A percentile compares a stretch with the other conserved stretches of the same genome.
phyloP scores from a whole-genome alignment of 2,888 invertebrate genomes.

The Cataglyphis livida region DNA sequence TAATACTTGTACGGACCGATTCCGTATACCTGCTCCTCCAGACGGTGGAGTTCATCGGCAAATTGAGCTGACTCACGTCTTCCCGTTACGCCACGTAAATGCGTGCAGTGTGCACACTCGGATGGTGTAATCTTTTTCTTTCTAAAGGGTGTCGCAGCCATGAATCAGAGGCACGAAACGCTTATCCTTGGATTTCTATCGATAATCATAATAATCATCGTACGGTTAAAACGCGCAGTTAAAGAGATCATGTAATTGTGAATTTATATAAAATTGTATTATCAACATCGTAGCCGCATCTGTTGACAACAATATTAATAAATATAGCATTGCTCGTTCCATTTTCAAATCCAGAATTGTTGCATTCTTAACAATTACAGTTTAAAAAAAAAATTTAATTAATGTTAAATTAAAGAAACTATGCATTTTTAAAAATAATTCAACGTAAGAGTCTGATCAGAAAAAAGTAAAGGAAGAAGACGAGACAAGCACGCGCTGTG shows the following conservation, averaged over 20 bases:
- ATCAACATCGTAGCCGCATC: not conserved
- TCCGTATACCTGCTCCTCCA: slow-evolving; percentile 60
- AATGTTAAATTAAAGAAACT: not conserved
- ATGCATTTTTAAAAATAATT: not conserved
- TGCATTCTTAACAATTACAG: no score
- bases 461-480: slow-evolving; percentile 22
- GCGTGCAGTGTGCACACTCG: slow-evolving; percentile 43
- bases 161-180: slow-evolving; percentile 28
- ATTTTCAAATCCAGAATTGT: not conserved
- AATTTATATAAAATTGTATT: not conserved
- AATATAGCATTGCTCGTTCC: not conserved
- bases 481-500: slow-evolving; percentile 54
- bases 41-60: slow-evolving; percentile 67
- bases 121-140: slow-evolving; percentile 28
- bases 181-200: not conserved
- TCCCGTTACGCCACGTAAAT: slow-evolving; percentile 78
- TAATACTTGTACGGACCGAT: slow-evolving; percentile 66
- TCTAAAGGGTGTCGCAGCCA: not conserved
- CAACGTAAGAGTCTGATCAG: not conserved
- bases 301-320: not conserved
- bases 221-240: not conserved
- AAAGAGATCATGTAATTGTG: not conserved
- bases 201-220: not conserved
- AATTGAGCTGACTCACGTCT: slow-evolving; percentile 80
- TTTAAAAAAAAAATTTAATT: not conserved